Percentiles rank a stretch among this genome's conserved stretches.
These are phyloP conservation scores for Amphimedon queenslandica DNA, from an alignment of 37 sponge, comb jelly and placozoan genomes.

Conservation along the genomic window DNA sequence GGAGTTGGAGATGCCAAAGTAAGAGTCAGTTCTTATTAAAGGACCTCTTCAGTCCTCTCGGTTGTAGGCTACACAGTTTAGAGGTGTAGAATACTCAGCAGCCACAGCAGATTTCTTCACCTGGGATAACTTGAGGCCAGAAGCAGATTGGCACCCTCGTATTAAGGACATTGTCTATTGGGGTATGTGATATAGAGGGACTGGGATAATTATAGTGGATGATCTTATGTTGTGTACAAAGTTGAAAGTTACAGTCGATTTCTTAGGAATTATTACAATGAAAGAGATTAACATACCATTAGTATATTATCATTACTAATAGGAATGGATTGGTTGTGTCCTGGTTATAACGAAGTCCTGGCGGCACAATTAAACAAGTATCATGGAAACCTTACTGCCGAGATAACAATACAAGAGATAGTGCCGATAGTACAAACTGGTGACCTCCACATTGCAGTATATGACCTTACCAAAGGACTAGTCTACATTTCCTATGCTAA, in stretches of 20 bases:
- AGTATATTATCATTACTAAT: too few species aligned
- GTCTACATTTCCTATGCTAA: constrained; percentile 74
- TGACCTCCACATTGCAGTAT: constrained; percentile 80
- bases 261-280: background rate
- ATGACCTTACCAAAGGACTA: constrained; percentile 48
- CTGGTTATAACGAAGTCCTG: constrained; percentile 67
- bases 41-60: background rate
- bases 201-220: background rate
- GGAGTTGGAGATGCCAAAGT: constrained; percentile 91
- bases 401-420: constrained; percentile 62
- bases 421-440: constrained; percentile 86
- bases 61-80: constrained; percentile 47
- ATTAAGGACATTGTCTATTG: constrained; percentile 75
- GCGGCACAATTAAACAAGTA: constrained; percentile 46
- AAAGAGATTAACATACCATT: too few species aligned
- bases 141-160: constrained; percentile 73
- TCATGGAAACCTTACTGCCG: constrained; percentile 81
- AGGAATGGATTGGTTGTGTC: constrained; percentile 95
- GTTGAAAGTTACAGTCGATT: too few species aligned
- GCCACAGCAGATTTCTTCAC: constrained; percentile 73
- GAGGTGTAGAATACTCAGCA: constrained; percentile 81
- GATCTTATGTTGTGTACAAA: too few species aligned
- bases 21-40: background rate
- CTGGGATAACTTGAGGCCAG: constrained; percentile 55
- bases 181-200: constrained; percentile 27